Base-by-base conservation (phyloP, 92 coral and sea anemone species). In the Heliopora coerulea region DNA sequence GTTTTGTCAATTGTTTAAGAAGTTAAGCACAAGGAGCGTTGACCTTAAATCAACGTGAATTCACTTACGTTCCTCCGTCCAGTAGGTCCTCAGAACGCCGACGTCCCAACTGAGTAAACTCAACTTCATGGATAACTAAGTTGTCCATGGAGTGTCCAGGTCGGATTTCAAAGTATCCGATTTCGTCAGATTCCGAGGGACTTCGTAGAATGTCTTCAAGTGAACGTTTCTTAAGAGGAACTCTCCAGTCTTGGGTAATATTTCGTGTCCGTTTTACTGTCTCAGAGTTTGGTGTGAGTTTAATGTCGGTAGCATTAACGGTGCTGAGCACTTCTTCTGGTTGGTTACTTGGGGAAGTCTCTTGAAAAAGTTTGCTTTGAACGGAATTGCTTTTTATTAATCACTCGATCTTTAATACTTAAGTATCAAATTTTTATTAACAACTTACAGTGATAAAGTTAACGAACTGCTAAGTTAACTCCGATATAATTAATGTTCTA, bases 91-190 rank as follows among this genome's bases (percentile, higher is more conserved):
- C 74, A 17, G 59, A 67, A 11, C 25, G 26, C 12, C 74, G 74
- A 12, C 74, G 32, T 67, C 58, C 59, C 29, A 33, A 49, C 37
- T 30, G 48, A 42, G 74, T 56, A 49, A 67, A 67, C 39, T 67
- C 74, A 2, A 67, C 74, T 49, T 67, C 74, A 46, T 67, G 74
- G 28, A 67, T 67, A 30, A 67, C 74, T 46, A 67, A 48, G 21
- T 67, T 48, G 25, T 67, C 74, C 74, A 67, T 67, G 1, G 59
- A 46, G 37, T 67, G 74, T 26, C 74, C 74, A 67, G 74, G 34
- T 10, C 74, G 74, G 39, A 67, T 67, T 67, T 67, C 74, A 67
- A 67, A 67, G 49, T 67, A 67, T 13, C 74, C 74, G 25, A 67
- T 23, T 28, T 67, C 74, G 33, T 46, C 52, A 46, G n/a, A 46